These are phyloP conservation scores for Macrobrachium rosenbergii DNA, from an alignment of 1,140 invertebrate species.

Conservation along the genomic window DNA sequence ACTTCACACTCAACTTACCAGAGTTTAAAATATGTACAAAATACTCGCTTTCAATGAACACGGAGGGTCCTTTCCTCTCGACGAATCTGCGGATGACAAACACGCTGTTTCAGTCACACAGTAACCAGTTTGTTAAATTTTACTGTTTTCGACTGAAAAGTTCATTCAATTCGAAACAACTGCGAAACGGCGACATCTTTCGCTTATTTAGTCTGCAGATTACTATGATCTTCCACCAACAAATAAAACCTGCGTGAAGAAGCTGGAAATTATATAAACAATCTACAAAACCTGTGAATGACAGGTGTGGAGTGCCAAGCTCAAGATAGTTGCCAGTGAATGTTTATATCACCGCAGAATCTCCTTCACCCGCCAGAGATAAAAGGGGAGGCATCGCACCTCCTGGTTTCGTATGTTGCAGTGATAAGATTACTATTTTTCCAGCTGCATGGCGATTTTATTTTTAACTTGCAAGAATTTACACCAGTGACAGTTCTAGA, in stretches of 20 bases:
- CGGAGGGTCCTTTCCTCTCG: slow-evolving; percentile 46
- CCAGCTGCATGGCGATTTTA: too few species aligned
- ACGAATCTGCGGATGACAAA: slow-evolving; percentile 55
- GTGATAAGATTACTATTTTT: too few species aligned
- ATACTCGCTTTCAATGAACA: neutral
- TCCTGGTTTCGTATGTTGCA: neutral
- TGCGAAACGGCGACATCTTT: neutral
- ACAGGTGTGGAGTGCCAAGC: slow-evolving; percentile 57
- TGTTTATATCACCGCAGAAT: slow-evolving; percentile 39
- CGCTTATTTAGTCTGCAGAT: neutral
- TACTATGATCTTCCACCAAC: neutral
- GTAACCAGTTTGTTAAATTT: slow-evolving; percentile 63
- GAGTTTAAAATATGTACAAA: neutral
- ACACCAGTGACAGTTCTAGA: too few species aligned
- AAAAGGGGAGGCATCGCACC: neutral
- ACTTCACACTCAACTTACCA: slow-evolving; percentile 19
- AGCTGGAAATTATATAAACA: slow-evolving; percentile 49
- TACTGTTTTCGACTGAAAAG: slow-evolving; percentile 18
- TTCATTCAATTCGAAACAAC: too few species aligned
- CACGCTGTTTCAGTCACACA: slow-evolving; percentile 61
- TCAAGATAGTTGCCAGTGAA: slow-evolving; percentile 48
- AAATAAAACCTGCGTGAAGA: neutral
- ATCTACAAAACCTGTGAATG: slow-evolving; percentile 56
- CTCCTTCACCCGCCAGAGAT: slow-evolving; percentile 12
- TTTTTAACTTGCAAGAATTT: too few species aligned